Conservation (phyloP, 1,140 invertebrate genomes). For the Metaphire vulgaris region DNA sequence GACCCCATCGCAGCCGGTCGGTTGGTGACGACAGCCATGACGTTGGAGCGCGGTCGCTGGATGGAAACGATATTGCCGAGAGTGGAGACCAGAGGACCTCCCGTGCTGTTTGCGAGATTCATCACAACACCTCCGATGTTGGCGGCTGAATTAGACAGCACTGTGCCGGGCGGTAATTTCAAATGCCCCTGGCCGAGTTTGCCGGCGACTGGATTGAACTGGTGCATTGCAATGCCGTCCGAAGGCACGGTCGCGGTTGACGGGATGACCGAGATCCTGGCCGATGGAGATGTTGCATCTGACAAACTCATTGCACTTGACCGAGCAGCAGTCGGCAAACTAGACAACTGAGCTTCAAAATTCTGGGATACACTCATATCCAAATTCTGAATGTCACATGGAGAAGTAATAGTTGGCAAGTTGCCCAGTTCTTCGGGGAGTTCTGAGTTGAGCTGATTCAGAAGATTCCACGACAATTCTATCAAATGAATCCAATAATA, state of each 20-base stretch:
- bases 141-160: background rate
- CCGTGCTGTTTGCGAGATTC: background rate
- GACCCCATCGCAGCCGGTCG: background rate
- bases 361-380: too few relatives aligned
- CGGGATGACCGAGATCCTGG: background rate
- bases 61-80: background rate
- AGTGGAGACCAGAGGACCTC: background rate
- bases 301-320: background rate
- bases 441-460: background rate
- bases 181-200: too few relatives aligned
- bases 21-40: background rate
- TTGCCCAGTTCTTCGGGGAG: background rate
- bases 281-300: background rate
- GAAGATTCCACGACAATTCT: background rate
- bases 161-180: background rate
- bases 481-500: background rate
- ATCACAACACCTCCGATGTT: background rate
- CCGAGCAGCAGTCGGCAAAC: background rate
- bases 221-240: background rate
- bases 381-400: too few relatives aligned
- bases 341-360: background rate
- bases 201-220: background rate
- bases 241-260: background rate
- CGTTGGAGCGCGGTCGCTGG: conserved; percentile 1
- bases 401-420: background rate